phyloP scores from a whole-genome alignment of 2,797 vertebrate genomes.

The Pseudomugil tenellus region DNA sequence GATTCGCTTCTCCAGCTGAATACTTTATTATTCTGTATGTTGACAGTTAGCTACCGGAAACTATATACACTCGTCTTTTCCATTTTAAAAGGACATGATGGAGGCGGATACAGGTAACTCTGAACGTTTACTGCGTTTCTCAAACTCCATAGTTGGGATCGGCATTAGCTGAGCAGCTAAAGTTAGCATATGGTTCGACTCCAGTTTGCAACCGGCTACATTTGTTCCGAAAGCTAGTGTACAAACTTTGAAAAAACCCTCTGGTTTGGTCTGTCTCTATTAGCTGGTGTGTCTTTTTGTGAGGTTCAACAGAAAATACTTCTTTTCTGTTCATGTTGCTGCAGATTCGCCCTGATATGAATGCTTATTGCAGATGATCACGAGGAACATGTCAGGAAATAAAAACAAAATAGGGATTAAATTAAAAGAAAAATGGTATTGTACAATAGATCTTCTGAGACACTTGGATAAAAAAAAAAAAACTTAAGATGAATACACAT shows the following conservation, averaged over 20 bases:
- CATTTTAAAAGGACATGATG: constrained; percentile 37
- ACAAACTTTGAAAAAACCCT: neutral
- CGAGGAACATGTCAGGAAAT: too few relatives aligned
- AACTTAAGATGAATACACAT: too few relatives aligned
- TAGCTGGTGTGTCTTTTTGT: too few relatives aligned
- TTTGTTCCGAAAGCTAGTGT: neutral
- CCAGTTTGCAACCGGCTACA: neutral
- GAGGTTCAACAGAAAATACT: neutral
- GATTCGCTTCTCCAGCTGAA: constrained; percentile 10
- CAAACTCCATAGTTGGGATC: neutral
- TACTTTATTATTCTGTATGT: neutral
- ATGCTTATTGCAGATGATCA: too few relatives aligned
- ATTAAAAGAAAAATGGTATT: neutral
- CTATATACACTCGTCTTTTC: neutral
- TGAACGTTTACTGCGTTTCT: neutral
- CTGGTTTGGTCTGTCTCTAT: too few relatives aligned
- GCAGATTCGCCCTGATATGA: neutral
- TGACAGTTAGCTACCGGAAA: neutral
- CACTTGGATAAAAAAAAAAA: too few relatives aligned
- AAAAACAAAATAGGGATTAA: neutral
- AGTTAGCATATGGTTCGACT: constrained; percentile 22
- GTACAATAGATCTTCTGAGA: neutral
- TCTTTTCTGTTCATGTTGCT: neutral
- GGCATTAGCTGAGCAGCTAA: constrained; percentile 41
- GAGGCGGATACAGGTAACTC: constrained; percentile 73